Evolutionary conservation across 2,888 invertebrate genomes (phyloP), one percentile per base, ranked within the genome.

Genomic region (Andrena trimmerana): DNA sequence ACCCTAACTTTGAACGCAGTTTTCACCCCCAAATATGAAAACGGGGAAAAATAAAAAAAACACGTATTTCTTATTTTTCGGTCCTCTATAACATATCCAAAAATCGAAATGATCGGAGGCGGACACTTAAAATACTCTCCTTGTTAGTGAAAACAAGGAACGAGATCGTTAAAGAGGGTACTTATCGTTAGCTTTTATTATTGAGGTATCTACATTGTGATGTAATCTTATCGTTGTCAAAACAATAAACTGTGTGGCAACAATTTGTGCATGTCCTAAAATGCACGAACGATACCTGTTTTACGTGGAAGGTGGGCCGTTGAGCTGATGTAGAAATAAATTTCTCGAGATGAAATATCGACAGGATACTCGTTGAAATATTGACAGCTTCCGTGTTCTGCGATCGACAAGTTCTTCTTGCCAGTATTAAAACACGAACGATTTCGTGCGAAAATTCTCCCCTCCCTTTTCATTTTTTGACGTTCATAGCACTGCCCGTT

Each of bases 341-440:
- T 81, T 78, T 69, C 65, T 60, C 60, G 36, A 66, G 66, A 65
- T 71, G 81, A 85, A 84, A 84, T 85, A 85, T 85, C 81, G 84
- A 74, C 83, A 84, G 73, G 63, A 52, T 77, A 67, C 54, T 74
- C 84, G 54, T 54, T 71, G 71, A 70, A 66, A 62, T 80, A 84
- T 84, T 48, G 84, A 83, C 83, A 80, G 76, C 24, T 60, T 80
- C 62, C 66, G 66, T 72, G 54, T 72, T 76, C 69, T 79, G 83
- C 59, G 66, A 68, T 63, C 62, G 79, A 83, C 83, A 80, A 68
- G 66, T 69, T 68, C 57, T 77, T 80, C 80, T 70, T 76, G 16
- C 24, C n/a, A 52, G 48, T 68, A 79, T 84, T 84, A 84, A 83
- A 76, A 68, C 65, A 65, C 76, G 75, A 60, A 62, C 52, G 72